phyloP scores from a whole-genome alignment of 2,888 invertebrate genomes.

The Cantharis rustica region DNA sequence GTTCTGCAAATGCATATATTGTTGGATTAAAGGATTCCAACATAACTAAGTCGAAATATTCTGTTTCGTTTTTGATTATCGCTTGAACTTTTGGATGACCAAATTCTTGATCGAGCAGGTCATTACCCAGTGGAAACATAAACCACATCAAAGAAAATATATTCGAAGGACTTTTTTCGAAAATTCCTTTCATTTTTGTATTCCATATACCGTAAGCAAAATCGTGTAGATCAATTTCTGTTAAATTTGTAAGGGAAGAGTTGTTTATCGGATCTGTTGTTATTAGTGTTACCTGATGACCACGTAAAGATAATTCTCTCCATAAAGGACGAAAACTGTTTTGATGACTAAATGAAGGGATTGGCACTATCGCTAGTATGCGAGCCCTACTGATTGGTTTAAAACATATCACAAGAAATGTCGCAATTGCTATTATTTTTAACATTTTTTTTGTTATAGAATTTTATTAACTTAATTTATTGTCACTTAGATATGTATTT shows the following conservation, averaged over 20 bases:
- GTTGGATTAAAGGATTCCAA: slow-evolving; percentile 42
- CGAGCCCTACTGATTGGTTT: slow-evolving; percentile 38
- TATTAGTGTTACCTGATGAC: slow-evolving; percentile 58
- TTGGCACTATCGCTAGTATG: slow-evolving; percentile 55
- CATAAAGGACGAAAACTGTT: slow-evolving; percentile 55
- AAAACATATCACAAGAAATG: not conserved
- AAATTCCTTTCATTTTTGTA: not conserved
- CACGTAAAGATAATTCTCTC: slow-evolving; percentile 54
- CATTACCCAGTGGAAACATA: not conserved
- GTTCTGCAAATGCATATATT: slow-evolving; percentile 44
- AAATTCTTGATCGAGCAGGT: slow-evolving; percentile 7
- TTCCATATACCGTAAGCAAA: not conserved
- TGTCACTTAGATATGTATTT: no score
- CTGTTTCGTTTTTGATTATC: slow-evolving; percentile 42
- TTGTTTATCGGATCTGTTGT: slow-evolving; percentile 56
- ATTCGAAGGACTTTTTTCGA: not conserved
- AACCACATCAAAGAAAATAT: not conserved
- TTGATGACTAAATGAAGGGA: slow-evolving; percentile 59
- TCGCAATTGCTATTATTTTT: not conserved
- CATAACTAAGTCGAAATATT: slow-evolving; percentile 48
- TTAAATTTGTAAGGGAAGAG: slow-evolving; percentile 48
- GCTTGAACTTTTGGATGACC: slow-evolving; percentile 42
- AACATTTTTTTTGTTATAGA: not conserved
- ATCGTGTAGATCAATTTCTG: slow-evolving; percentile 50
- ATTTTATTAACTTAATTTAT: no score